These are phyloP conservation scores for Hololepta plana DNA, from an alignment of 2,888 invertebrate species.

Conservation along the genomic window DNA sequence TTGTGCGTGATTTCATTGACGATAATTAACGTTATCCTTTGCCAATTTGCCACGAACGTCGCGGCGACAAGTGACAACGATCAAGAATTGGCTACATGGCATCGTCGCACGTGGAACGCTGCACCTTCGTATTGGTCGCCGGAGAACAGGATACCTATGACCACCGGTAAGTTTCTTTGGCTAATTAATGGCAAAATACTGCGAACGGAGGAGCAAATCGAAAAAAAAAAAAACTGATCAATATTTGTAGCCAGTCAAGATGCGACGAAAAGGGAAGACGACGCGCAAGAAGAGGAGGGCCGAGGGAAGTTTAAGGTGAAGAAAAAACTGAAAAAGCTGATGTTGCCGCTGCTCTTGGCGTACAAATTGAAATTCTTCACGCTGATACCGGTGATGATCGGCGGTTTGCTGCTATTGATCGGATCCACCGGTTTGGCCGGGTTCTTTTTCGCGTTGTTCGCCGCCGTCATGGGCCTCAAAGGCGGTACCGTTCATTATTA, in stretches of 20 bases:
- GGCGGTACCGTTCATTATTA: constrained; percentile 23
- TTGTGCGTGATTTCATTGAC: too few relatives aligned
- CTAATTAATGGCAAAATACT: too few relatives aligned
- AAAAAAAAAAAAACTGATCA: not conserved
- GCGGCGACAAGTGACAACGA: too few relatives aligned
- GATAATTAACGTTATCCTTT: too few relatives aligned
- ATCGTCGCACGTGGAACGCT: too few relatives aligned
- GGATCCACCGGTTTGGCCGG: constrained; percentile 69
- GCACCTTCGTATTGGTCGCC: constrained; percentile 18
- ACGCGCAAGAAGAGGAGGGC: constrained; percentile 8
- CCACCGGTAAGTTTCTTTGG: constrained; percentile 16
- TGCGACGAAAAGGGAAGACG: too few relatives aligned
- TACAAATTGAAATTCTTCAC: constrained; percentile 72
- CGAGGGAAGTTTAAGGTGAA: constrained; percentile 17
- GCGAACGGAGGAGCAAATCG: not conserved
- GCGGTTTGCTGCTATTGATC: constrained; percentile 50
- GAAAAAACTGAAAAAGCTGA: constrained; percentile 46
- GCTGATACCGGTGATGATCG: constrained; percentile 55
- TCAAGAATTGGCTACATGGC: too few relatives aligned
- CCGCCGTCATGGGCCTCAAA: constrained; percentile 63
- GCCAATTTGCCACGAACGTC: too few relatives aligned
- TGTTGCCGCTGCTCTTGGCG: constrained; percentile 59
- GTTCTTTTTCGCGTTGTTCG: constrained; percentile 75
- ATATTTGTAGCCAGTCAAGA: not conserved
- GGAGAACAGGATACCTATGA: constrained; percentile 20